phyloP scores from a whole-genome alignment of 2,797 vertebrate genomes.

The Poeciliopsis turneri region DNA sequence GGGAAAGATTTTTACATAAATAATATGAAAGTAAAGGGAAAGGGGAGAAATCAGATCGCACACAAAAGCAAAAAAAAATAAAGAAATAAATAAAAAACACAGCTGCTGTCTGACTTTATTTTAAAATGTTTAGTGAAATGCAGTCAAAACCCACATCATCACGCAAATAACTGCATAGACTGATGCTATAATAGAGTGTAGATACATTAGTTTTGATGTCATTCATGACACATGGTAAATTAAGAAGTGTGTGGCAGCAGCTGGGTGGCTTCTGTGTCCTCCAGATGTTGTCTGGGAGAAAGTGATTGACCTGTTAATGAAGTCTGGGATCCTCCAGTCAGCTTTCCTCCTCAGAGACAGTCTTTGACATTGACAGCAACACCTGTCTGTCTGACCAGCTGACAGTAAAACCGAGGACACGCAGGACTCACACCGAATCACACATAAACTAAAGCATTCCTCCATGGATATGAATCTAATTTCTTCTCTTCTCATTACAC shows the following conservation, averaged over 20 bases:
- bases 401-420: constrained; percentile 25
- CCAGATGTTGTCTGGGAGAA: constrained; percentile 69
- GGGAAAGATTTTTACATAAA: constrained; percentile 2
- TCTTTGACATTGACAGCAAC: constrained; percentile 59
- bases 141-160: constrained; percentile 27
- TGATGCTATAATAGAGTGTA: constrained; percentile 22
- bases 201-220: constrained; percentile 28
- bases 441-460: neutral
- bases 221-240: constrained; percentile 32
- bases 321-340: constrained; percentile 50
- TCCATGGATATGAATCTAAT: neutral
- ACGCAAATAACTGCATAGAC: constrained; percentile 15
- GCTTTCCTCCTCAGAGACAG: constrained; percentile 28
- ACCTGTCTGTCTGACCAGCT: constrained; percentile 51
- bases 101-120: neutral
- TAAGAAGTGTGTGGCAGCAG: constrained; percentile 39
- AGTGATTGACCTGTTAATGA: constrained; percentile 67
- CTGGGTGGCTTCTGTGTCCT: constrained; percentile 46
- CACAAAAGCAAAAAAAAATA: neutral
- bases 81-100: neutral
- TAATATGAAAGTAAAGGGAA: neutral
- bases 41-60: neutral
- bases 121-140: constrained; percentile 3
- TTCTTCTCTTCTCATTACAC: constrained; percentile 3
- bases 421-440: neutral